Evolutionary conservation across 2,888 invertebrate genomes (phyloP), one percentile per base, ranked within the genome.

Genomic region (Lithophane semibrunnea): DNA sequence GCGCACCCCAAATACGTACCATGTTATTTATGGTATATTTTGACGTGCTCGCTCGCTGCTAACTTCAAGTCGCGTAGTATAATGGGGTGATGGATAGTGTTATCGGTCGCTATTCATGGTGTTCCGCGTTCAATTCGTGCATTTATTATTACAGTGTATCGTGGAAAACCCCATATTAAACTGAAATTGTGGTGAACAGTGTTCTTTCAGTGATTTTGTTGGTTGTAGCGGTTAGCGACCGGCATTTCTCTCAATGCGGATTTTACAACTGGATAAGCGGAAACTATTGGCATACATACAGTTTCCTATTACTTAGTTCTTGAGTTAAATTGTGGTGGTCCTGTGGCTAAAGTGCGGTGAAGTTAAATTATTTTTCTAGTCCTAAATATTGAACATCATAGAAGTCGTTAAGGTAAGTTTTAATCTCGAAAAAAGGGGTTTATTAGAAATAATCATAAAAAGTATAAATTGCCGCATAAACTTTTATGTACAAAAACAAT

Each of bases 31-130:
- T 95, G 95, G 94, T 95, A 93, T 96, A 96, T 96, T 96, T 96
- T 96, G 96, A 96, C 96, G 95, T 96, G 93, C 90, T 89, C 92
- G 91, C 90, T 93, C 93, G 95, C 90, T 91, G 95, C 96, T 93
- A 96, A 95, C 96, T 96, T 96, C 96, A 94, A 90, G 93, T 92
- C 93, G 94, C 92, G 84, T 88, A 91, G 94, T 92, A 94, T 96
- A 95, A 96, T 95, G 94, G 95, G 94, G 94, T 96, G 96, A 96
- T 96, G 96, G 95, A 96, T 96, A 95, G 95, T 96, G 96, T 96
- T 96, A 96, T 96, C 95, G 96, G 95, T 94, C 92, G 95, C 92
- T 94, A 93, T 94, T 94, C 94, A 93, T 90, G 92, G 94, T 94
- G 93, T 93, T 93, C 91, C 90, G 93, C 92, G 94, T 91, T 91